Base-by-base conservation (phyloP, 1,140 invertebrate genomes). In the Drosophila asahinai region DNA sequence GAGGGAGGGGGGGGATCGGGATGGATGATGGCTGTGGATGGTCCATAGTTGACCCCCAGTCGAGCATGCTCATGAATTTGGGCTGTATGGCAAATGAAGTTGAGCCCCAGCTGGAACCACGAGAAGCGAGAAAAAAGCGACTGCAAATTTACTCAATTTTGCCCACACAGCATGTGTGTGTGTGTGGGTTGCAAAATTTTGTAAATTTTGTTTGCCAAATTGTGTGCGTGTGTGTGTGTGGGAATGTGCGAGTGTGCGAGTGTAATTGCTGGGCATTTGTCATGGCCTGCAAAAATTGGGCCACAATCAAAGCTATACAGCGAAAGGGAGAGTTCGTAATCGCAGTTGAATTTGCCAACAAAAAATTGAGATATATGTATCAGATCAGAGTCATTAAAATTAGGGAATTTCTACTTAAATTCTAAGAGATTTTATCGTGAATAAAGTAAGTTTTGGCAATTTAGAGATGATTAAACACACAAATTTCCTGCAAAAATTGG, bases 51-150 rank as follows among this genome's bases (percentile, higher is more conserved):
- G 74, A 51, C 51, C 45, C 65, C 65, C 62, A 59, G 33, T 57
- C 30, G 76, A 65, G 80, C 80, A 83, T 81, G 81, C 84, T 87
- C 83, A 83, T 87, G 84, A 89, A 89, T 89, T 87, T 83, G 33
- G 57, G 65, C 72, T 61, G 77, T 78, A 78, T 76, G 61, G 67
- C 74, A 86, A 86, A 86, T 76, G 77, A 89, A 78, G 77, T 77
- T 61, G 38, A 54, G 63, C 48, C 54, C 54, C 74, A 82, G 70
- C 79, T 86, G 76, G 60, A 78, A 49, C 57, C 52, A 42, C 65
- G 64, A 57, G 58, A 62, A 62, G 47, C 52, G 49, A 47, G 45
- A 72, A 73, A 65, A 82, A 61, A 67, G 14, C 55, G 30, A 60
- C 49, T 70, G 82, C 43, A 81, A 84, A 84, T 86, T 74, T 65